A percentile compares a stretch with the other conserved stretches of the same genome.
phyloP scores from a whole-genome alignment of 2,113 vertebrate genomes.

The Corydoras maculifer region DNA sequence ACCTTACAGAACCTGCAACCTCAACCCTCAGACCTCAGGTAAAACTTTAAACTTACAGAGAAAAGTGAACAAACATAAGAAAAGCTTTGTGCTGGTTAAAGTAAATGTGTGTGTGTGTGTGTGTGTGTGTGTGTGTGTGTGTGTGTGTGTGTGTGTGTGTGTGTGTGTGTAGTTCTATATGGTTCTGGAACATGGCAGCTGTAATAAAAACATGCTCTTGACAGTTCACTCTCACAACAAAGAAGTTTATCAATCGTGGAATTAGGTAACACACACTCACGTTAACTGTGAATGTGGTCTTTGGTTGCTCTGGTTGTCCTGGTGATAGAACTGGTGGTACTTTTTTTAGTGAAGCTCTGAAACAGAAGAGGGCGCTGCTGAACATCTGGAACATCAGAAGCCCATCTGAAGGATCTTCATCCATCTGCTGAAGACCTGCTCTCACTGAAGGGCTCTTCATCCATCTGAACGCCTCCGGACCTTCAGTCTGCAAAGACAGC shows the following conservation, averaged over 20 bases:
- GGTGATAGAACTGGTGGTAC: no score
- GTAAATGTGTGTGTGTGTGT: conserved; percentile 2
- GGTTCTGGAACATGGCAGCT: conserved; percentile 53
- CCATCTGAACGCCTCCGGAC: no score
- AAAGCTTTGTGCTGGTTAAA: neutral
- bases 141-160: conserved; percentile 21
- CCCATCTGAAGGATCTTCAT: no score
- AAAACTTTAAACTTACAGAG: neutral
- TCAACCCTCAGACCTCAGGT: conserved; percentile 64
- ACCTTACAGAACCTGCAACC: conserved; percentile 49
- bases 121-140: conserved; percentile 25
- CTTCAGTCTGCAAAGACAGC: no score
- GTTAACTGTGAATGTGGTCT: no score
- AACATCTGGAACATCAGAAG: no score
- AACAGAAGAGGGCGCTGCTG: no score
- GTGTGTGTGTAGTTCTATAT: conserved; percentile 62
- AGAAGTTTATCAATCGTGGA: conserved; percentile 55
- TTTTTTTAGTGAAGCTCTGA: no score
- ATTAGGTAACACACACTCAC: conserved; percentile 44
- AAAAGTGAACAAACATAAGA: neutral
- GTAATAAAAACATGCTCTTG: conserved; percentile 42
- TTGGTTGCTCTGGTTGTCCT: no score
- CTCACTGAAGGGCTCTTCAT: no score
- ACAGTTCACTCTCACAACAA: conserved; percentile 50
- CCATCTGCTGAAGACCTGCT: no score